phyloP scores from a whole-genome alignment of 1,140 invertebrate species.

The Neodiprion pinetum region DNA sequence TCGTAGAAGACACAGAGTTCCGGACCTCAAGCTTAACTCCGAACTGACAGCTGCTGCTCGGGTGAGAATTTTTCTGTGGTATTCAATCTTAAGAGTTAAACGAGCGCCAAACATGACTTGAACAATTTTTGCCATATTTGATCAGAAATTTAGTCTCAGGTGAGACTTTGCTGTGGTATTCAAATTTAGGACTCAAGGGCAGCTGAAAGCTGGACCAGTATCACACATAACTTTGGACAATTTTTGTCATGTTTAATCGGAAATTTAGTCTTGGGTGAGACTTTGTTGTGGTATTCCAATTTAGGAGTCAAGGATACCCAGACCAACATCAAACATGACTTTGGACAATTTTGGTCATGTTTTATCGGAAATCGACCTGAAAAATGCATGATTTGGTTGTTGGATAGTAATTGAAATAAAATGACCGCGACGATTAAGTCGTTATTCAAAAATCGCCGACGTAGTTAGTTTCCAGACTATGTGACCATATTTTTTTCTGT shows the following conservation, averaged over 20 bases:
- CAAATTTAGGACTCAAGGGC: neutral
- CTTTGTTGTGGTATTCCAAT: neutral
- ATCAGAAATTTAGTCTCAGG: conserved; percentile 49
- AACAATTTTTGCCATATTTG: conserved; percentile 17
- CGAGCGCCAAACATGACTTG: neutral
- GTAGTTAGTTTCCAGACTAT: neutral
- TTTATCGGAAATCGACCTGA: conserved; percentile 21
- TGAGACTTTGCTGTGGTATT: conserved; percentile 47
- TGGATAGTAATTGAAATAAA: neutral
- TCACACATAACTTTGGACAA: neutral
- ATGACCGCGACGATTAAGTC: conserved; percentile 15
- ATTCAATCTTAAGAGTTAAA: neutral
- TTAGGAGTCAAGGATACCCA: neutral
- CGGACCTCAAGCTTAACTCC: conserved; percentile 67
- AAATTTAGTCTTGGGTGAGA: conserved; percentile 60
- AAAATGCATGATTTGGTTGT: neutral
- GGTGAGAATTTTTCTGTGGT: conserved; percentile 55
- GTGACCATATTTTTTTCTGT: neutral
- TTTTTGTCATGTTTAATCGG: conserved; percentile 14
- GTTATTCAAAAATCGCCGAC: conserved; percentile 45
- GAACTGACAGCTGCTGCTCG: conserved; percentile 59
- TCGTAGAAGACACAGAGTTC: conserved; percentile 74
- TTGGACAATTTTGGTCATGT: conserved; percentile 18
- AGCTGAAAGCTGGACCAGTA: conserved; percentile 13
- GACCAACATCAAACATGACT: neutral